phyloP scores from a whole-genome alignment of 2,888 invertebrate genomes.

The Harpalus rufipes region DNA sequence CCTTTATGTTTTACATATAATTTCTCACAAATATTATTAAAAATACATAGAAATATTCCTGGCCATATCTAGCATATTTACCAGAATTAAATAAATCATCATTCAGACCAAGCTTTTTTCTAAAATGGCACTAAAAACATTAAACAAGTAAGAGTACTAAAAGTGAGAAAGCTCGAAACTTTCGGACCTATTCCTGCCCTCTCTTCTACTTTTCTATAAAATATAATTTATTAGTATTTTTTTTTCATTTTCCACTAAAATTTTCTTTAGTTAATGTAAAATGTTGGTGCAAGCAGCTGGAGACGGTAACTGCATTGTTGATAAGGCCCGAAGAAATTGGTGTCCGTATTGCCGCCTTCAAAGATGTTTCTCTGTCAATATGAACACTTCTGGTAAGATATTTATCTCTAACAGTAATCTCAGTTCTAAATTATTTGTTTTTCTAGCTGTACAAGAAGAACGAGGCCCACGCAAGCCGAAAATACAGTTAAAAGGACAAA shows the following conservation, averaged over 20 bases:
- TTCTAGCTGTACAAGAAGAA: slow-evolving; percentile 89
- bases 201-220: too few species aligned
- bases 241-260: neutral
- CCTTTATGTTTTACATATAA: too few species aligned
- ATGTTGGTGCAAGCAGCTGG: slow-evolving; percentile 79
- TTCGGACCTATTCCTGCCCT: too few species aligned
- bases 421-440: slow-evolving; percentile 63
- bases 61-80: too few species aligned
- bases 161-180: too few species aligned
- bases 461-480: slow-evolving; percentile 85
- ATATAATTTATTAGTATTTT: neutral
- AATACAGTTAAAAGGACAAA: slow-evolving; percentile 67
- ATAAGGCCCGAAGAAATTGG: slow-evolving; percentile 92
- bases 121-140: too few species aligned
- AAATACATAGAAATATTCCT: too few species aligned
- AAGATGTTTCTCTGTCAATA: slow-evolving; percentile 86
- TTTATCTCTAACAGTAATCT: neutral
- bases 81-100: too few species aligned
- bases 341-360: slow-evolving; percentile 90
- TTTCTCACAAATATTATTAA: too few species aligned
- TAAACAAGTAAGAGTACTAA: too few species aligned
- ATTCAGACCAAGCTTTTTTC: too few species aligned
- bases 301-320: slow-evolving; percentile 86
- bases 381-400: slow-evolving; percentile 85
- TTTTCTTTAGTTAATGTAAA: slow-evolving; percentile 15